Conservation (phyloP, 2,797 vertebrate genomes). For the Balearica regulorum region DNA sequence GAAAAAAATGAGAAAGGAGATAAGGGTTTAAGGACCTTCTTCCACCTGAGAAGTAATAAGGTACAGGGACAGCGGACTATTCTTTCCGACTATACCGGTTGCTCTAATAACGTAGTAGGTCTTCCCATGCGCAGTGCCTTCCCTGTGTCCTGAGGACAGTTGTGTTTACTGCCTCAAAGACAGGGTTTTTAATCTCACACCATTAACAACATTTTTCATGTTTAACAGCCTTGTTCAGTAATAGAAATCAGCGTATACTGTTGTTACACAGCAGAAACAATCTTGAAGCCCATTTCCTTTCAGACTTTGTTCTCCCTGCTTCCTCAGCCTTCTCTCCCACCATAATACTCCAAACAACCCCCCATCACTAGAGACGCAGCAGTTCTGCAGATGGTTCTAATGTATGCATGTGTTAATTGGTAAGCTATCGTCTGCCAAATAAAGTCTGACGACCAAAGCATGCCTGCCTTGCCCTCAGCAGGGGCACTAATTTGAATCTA, state of each 20-base stretch:
- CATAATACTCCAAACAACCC: neutral
- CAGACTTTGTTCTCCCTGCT: neutral
- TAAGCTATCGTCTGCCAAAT: neutral
- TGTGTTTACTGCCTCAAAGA: neutral
- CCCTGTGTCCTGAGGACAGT: neutral
- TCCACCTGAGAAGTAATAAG: neutral
- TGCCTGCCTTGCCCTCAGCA: neutral
- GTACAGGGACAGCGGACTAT: neutral
- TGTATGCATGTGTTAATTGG: neutral
- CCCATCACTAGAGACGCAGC: neutral
- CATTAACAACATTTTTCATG: no score
- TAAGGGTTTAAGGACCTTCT: neutral
- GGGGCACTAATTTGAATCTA: neutral
- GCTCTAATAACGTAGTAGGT: neutral
- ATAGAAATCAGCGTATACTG: neutral
- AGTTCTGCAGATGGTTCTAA: neutral
- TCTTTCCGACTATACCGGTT: neutral
- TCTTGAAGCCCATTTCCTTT: neutral
- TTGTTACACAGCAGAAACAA: neutral
- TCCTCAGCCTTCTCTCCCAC: neutral
- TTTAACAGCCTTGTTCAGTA: neutral
- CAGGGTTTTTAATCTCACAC: neutral
- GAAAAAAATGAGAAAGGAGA: neutral
- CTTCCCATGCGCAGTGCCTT: neutral
- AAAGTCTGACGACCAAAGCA: neutral